Evolutionary conservation across 1,140 invertebrate species (phyloP), one percentile per base, ranked within the genome.

Genomic region (Rhopalosiphum maidis): DNA sequence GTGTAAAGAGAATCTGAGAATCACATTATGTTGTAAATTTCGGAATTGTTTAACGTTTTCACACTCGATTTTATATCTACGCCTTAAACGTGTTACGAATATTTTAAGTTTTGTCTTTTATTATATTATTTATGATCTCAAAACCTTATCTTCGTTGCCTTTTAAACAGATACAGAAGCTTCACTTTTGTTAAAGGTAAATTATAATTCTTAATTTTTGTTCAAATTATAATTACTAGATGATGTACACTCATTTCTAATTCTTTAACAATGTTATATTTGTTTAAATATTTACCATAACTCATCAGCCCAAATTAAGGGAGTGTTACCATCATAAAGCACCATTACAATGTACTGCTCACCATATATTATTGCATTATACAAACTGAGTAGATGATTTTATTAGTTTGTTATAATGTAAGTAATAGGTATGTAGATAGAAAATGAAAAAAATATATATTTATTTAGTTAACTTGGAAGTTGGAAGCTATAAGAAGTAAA

Each of bases 181-280:
- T 88, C 86, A 46, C 15, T 48, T 51, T 88, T 23, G 3, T 35
- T 54, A 88, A 35, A 88, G 87, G 87, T 88, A 88, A 88, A n/a
- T 48, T 18, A 77, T 77, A 18, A 77, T 68, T 68, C n/a, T n/a
- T 68, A 7, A 30, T 68, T 68, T 3, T 68, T 68, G 60, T 3
- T 18, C 60, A 4, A 68, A 68, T 68, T 68, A 15, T 68, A 68
- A n/a, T 48, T 46, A 48, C 25, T 2, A 25, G 46, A 86, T 30
- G 7, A 35, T 88, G n/a, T 11, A 18, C 23, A 51, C 48, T 22
- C 1, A 21, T 88, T 51, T 88, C 0, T 88, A 2, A 35, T 51
- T 37, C 3, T 21, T 21, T 22, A 48, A 48, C 18, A n/a, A 46
- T 37, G 0, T 46, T 48, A 0, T 5, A 30, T 25, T 21, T 46